A percentile compares a stretch with the other conserved stretches of the same genome.
Conservation (phyloP, 2,113 vertebrate genomes). For the Lichenostomus cassidix region DNA sequence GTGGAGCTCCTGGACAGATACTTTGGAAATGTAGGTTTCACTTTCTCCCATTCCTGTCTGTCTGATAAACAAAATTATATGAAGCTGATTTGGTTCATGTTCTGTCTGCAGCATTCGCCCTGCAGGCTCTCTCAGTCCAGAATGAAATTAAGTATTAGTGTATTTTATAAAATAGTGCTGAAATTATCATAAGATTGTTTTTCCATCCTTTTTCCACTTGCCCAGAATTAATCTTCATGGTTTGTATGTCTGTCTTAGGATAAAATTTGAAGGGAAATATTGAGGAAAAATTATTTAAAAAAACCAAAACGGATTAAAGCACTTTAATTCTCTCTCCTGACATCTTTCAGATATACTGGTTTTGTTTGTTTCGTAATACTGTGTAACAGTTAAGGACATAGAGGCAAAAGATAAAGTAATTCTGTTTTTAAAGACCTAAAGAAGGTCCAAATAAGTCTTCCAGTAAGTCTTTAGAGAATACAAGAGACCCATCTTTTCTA, state of each 20-base stretch:
- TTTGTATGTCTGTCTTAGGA: background rate
- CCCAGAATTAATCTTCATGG: background rate
- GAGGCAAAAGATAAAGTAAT: background rate
- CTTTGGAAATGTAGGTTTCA: slow-evolving; percentile 90
- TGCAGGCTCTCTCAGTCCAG: background rate
- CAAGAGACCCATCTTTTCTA: background rate
- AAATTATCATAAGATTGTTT: background rate
- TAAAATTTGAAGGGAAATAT: background rate
- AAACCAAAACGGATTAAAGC: background rate
- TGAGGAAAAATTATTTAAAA: background rate
- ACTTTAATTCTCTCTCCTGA: background rate
- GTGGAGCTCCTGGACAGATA: slow-evolving; percentile 94
- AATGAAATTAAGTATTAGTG: background rate
- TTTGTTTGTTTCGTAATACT: background rate
- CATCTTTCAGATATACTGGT: background rate
- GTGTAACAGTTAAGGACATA: background rate
- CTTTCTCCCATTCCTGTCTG: background rate
- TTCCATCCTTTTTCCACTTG: background rate
- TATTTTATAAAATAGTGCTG: background rate
- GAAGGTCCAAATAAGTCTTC: background rate
- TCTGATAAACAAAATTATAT: background rate
- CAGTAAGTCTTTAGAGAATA: background rate
- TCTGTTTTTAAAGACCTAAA: background rate
- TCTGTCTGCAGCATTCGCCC: background rate
- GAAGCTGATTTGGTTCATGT: background rate